phyloP scores from a whole-genome alignment of 2,113 vertebrate genomes.

The Riparia riparia region DNA sequence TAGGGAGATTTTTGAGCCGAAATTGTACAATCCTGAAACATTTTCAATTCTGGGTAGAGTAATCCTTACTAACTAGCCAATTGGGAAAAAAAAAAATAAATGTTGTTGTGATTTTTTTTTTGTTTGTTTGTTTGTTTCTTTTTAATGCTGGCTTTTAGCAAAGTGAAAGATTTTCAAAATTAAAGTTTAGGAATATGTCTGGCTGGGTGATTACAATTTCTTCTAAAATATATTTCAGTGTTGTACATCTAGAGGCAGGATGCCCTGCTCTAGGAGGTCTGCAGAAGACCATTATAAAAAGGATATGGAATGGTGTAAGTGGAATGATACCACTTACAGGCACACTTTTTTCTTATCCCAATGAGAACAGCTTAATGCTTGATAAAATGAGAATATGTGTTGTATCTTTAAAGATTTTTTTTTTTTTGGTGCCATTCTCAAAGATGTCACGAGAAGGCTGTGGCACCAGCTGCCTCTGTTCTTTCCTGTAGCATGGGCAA shows the following conservation, averaged over 20 bases:
- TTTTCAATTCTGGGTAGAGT: background rate
- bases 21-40: background rate
- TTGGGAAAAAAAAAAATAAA: background rate
- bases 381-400: background rate
- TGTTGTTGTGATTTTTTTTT: background rate
- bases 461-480: background rate
- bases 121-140: too few species aligned
- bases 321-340: background rate
- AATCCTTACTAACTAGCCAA: background rate
- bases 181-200: constrained; percentile 53
- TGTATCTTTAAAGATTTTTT: background rate
- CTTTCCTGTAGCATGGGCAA: background rate
- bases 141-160: constrained; percentile 20
- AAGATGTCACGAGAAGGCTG: background rate
- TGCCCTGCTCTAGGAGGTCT: background rate
- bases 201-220: constrained; percentile 50
- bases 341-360: background rate
- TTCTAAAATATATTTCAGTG: constrained; percentile 46
- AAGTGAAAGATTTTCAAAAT: background rate
- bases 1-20: background rate
- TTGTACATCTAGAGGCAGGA: background rate
- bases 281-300: constrained; percentile 17
- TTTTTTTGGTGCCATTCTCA: background rate
- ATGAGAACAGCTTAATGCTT: background rate
- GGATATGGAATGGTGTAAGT: background rate